phyloP scores from a whole-genome alignment of 1,140 invertebrate species.

The Papilio polyxenes region DNA sequence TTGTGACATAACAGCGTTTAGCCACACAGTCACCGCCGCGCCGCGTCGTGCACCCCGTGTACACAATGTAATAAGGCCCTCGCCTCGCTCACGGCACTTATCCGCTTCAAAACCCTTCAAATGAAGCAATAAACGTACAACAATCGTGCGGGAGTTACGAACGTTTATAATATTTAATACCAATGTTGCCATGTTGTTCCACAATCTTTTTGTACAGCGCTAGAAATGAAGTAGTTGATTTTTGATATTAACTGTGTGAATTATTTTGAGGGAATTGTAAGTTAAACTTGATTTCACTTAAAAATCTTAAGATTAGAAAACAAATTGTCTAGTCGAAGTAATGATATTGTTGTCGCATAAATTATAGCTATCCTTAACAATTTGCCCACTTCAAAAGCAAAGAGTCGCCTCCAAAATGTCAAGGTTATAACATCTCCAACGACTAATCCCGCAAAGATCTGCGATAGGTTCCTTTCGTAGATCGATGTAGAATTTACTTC shows the following conservation, averaged over 20 bases:
- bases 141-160: constrained; percentile 1
- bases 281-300: neutral
- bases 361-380: neutral
- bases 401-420: neutral
- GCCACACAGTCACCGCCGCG: neutral
- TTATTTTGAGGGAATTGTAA: neutral
- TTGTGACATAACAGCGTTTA: neutral
- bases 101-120: constrained; percentile 37
- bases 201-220: neutral
- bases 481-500: constrained; percentile 11
- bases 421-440: neutral
- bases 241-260: neutral
- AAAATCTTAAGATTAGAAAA: neutral
- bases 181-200: neutral
- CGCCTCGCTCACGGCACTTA: constrained; percentile 24
- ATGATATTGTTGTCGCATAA: too few species aligned
- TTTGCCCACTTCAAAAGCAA: neutral
- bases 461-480: neutral
- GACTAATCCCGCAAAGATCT: neutral
- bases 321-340: too few species aligned
- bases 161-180: constrained; percentile 8
- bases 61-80: constrained; percentile 9
- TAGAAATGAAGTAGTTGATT: neutral
- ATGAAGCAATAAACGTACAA: constrained; percentile 38
- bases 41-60: neutral